Conservation (phyloP, 2,888 invertebrate species). For the Hypercompe scribonia region DNA sequence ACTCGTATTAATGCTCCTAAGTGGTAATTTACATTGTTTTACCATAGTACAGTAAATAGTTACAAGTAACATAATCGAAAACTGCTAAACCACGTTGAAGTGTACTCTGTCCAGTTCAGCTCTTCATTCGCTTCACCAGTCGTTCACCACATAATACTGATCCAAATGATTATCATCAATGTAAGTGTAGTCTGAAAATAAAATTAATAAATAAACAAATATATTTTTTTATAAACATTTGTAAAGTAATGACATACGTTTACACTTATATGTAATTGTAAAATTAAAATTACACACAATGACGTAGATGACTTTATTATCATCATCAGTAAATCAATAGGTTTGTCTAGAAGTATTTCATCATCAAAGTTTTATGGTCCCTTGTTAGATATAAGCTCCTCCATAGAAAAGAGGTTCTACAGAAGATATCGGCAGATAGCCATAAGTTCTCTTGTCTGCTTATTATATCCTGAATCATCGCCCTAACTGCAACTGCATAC, state of each 20-base stretch:
- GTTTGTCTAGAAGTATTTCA: neutral
- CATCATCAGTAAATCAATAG: neutral
- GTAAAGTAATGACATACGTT: neutral
- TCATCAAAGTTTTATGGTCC: too few species aligned
- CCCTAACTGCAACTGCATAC: too few species aligned
- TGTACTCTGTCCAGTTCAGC: neutral
- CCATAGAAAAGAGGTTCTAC: neutral
- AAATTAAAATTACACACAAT: too few species aligned
- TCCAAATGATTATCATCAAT: constrained; percentile 10
- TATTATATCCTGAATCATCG: too few species aligned
- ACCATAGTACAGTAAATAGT: too few species aligned
- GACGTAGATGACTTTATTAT: neutral
- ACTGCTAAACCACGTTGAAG: neutral
- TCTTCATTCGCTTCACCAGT: constrained; percentile 1
- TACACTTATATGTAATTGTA: neutral
- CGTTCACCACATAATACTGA: constrained; percentile 11
- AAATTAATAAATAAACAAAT: neutral
- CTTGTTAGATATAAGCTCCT: too few species aligned
- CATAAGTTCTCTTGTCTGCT: too few species aligned
- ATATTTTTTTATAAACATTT: too few species aligned
- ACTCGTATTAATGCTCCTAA: too few species aligned
- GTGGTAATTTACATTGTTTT: too few species aligned
- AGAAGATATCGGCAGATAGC: too few species aligned
- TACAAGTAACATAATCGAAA: neutral
- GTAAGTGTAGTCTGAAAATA: constrained; percentile 5